Evolutionary conservation across 2,888 invertebrate genomes (phyloP).

Genomic region (Cephus rjabovi): DNA sequence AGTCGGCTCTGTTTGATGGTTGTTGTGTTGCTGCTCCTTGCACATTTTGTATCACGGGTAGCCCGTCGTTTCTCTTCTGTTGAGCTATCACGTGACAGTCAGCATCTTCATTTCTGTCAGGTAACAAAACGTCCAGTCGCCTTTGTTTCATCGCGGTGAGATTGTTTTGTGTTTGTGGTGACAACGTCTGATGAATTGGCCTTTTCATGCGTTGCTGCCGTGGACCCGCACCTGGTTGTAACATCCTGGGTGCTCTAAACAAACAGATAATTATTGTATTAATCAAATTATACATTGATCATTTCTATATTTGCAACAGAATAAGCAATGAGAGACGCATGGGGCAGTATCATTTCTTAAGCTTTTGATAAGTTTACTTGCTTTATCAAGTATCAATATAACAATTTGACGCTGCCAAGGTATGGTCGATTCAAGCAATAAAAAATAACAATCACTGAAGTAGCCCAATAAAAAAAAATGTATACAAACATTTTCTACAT

Average conservation of each 20-base stretch:
- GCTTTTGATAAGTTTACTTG: too few relatives aligned
- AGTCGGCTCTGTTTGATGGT: slow-evolving; percentile 63
- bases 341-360: too few relatives aligned
- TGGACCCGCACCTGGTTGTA: slow-evolving; percentile 50
- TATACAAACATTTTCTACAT: too few relatives aligned
- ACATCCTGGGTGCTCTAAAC: slow-evolving; percentile 47
- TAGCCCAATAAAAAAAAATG: too few relatives aligned
- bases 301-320: too few relatives aligned
- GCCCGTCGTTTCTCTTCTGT: slow-evolving; percentile 78
- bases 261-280: neutral
- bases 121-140: slow-evolving; percentile 75
- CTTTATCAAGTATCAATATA: too few relatives aligned
- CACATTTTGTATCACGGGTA: slow-evolving; percentile 81
- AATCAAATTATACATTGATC: too few relatives aligned
- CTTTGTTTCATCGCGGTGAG: slow-evolving; percentile 62
- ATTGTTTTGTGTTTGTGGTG: slow-evolving; percentile 41
- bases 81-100: slow-evolving; percentile 82
- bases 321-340: too few relatives aligned
- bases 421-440: too few relatives aligned
- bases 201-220: slow-evolving; percentile 61
- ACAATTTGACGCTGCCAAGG: too few relatives aligned
- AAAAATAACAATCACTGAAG: too few relatives aligned
- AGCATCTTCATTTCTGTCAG: slow-evolving; percentile 79
- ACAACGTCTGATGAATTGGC: slow-evolving; percentile 40
- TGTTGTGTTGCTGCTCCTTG: slow-evolving; percentile 69